Base-by-base conservation (phyloP, 2,113 vertebrate species). In the Mirza zaza region DNA sequence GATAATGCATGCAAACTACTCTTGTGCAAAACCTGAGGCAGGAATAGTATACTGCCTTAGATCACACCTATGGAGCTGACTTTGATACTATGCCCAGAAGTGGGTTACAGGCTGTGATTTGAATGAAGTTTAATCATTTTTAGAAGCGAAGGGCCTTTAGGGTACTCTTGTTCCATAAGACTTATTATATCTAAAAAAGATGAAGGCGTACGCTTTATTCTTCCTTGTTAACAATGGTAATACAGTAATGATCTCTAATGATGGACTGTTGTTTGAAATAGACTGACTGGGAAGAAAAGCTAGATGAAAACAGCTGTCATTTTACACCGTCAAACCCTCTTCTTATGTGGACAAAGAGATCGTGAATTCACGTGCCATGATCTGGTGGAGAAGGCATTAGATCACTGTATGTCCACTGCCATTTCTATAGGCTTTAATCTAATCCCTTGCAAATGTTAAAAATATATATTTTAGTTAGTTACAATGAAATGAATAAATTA, bases 391-490 rank as follows among this genome's bases (percentile, higher is more conserved):
- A 94, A 97, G 98, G 81, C 96, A 88, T 96, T 98, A 45, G 90
- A 45, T 92, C 97, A 82, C 97, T 96, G 96, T 97, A 75, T 97
- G 97, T 97, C 96, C 0, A 0, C 67, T 85, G 96, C 95, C 95
- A 98, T 98, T 98, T 97, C 95, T 92, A 45, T 94, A 83, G 79
- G 88, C 96, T 98, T 94, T 97, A 98, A 98, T 98, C 93, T 91
- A 97, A 97, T 96, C 96, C 97, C 96, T 97, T 57, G 95, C 92
- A 98, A 98, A 98, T 97, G 98, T 97, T 98, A 98, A 98, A 98
- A 98, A 96, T 95, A 98, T 98, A 98, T 98, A 97, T 97, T 97
- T 98, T 91, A 96, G 93, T 98, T 98, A 92, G 95, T 96, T 98
- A 95, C 97, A 98, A 98, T 97, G 97, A 98, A 98, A 97, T 98